phyloP scores from a whole-genome alignment of 2,888 invertebrate genomes.

The Sepioteuthis lessoniana region DNA sequence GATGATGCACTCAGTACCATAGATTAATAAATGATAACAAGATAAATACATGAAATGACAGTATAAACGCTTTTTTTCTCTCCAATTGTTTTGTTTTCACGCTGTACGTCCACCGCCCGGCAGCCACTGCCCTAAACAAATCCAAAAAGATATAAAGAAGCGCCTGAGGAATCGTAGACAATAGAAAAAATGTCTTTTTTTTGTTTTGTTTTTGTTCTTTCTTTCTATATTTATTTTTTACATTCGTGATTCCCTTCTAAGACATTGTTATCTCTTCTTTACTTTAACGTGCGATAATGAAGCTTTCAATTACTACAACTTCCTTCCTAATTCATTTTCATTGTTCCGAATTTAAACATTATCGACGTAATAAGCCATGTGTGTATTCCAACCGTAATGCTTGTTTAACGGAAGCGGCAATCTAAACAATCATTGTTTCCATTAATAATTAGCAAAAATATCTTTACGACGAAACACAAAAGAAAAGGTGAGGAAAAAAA shows the following conservation, averaged over 20 bases:
- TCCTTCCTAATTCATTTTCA: conserved; percentile 1
- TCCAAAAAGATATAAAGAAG: neutral
- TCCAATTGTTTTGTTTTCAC: neutral
- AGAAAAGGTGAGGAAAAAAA: too few relatives aligned
- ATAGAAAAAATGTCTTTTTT: neutral
- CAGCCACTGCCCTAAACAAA: neutral
- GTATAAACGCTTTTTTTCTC: neutral
- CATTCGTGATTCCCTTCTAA: neutral
- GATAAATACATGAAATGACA: neutral
- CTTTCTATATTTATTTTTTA: neutral
- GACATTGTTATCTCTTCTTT: conserved; percentile 3
- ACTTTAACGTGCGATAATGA: neutral
- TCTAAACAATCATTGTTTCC: neutral
- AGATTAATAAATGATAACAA: neutral
- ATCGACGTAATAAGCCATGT: neutral
- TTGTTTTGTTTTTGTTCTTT: too few relatives aligned
- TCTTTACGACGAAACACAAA: neutral
- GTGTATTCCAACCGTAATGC: neutral
- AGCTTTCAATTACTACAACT: neutral
- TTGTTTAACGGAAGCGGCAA: neutral
- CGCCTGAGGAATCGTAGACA: neutral
- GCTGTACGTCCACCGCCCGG: neutral
- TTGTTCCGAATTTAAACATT: neutral
- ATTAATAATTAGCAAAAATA: neutral
- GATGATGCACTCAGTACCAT: neutral